These are phyloP conservation scores for Chymomyza procnemis DNA, from an alignment of 2,888 invertebrate species.

Conservation along the genomic window DNA sequence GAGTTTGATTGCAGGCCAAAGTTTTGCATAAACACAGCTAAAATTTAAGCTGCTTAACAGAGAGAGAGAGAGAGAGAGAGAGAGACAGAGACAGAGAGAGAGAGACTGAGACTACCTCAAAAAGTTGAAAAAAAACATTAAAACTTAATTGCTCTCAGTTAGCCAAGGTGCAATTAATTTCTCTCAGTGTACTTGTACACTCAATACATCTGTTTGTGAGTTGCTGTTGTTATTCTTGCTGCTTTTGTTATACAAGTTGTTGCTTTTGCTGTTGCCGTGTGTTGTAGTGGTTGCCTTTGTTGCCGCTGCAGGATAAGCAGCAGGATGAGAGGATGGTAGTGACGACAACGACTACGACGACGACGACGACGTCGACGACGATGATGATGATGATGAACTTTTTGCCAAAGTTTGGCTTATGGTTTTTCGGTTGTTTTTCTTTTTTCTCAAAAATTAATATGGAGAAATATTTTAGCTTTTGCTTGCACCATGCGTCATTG, in stretches of 20 bases:
- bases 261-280: slow-evolving; percentile 25
- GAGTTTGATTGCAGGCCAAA: too few relatives aligned
- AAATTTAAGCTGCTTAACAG: too few relatives aligned
- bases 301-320: slow-evolving; percentile 32
- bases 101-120: too few relatives aligned
- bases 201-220: slow-evolving; percentile 33
- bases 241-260: slow-evolving; percentile 8
- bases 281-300: slow-evolving; percentile 38
- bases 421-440: slow-evolving; percentile 45
- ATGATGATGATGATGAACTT: slow-evolving; percentile 53
- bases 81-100: too few relatives aligned
- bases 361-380: neutral
- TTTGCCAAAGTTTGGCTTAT: slow-evolving; percentile 58
- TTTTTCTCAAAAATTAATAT: slow-evolving; percentile 49
- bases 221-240: slow-evolving; percentile 8
- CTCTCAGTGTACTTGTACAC: neutral
- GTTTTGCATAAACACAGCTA: too few relatives aligned
- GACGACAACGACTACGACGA: too few relatives aligned
- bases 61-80: too few relatives aligned
- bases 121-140: too few relatives aligned
- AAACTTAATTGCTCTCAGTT: too few relatives aligned
- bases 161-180: neutral
- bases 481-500: slow-evolving; percentile 9
- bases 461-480: slow-evolving; percentile 52
- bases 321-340: too few relatives aligned